Evolutionary conservation across 2,888 invertebrate species (phyloP).

Genomic region (Steinernema scapterisci): DNA sequence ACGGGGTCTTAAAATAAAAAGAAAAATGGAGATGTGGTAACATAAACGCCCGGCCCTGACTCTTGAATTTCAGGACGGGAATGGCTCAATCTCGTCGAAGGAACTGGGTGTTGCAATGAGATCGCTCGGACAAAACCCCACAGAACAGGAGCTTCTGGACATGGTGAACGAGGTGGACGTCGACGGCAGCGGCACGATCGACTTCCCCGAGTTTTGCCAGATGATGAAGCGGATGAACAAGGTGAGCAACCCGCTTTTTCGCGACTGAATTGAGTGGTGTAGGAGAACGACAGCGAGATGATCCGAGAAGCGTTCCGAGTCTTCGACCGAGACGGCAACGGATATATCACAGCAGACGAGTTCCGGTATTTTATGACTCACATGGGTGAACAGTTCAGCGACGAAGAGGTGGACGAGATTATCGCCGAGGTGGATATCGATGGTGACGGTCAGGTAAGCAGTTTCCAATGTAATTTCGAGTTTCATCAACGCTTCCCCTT

Average conservation of each 20-base stretch:
- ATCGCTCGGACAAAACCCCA: slow-evolving; percentile 69
- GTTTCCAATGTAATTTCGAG: neutral
- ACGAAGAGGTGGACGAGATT: slow-evolving; percentile 67
- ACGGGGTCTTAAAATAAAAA: too few relatives aligned
- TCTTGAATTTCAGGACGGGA: slow-evolving; percentile 64
- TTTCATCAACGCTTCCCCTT: slow-evolving; percentile 37
- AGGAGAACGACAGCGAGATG: slow-evolving; percentile 68
- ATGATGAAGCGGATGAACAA: slow-evolving; percentile 65
- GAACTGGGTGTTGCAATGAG: slow-evolving; percentile 69
- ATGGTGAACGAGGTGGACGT: slow-evolving; percentile 66
- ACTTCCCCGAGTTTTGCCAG: slow-evolving; percentile 59
- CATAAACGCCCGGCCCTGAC: neutral
- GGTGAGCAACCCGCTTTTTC: neutral
- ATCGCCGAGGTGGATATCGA: slow-evolving; percentile 68
- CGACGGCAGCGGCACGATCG: slow-evolving; percentile 55
- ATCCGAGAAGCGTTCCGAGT: slow-evolving; percentile 67
- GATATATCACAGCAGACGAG: slow-evolving; percentile 67
- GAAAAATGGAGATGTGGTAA: too few relatives aligned
- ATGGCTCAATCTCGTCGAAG: slow-evolving; percentile 67
- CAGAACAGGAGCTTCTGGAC: slow-evolving; percentile 68
- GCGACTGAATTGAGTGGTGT: slow-evolving; percentile 20
- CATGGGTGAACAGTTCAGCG: slow-evolving; percentile 68
- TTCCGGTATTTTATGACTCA: slow-evolving; percentile 67
- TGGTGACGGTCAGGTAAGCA: slow-evolving; percentile 66
- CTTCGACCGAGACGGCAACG: slow-evolving; percentile 67